A percentile compares a stretch with the other conserved stretches of the same genome.
These are phyloP conservation scores for Parambassis ranga DNA, from an alignment of 2,797 vertebrate genomes.

Conservation along the genomic window DNA sequence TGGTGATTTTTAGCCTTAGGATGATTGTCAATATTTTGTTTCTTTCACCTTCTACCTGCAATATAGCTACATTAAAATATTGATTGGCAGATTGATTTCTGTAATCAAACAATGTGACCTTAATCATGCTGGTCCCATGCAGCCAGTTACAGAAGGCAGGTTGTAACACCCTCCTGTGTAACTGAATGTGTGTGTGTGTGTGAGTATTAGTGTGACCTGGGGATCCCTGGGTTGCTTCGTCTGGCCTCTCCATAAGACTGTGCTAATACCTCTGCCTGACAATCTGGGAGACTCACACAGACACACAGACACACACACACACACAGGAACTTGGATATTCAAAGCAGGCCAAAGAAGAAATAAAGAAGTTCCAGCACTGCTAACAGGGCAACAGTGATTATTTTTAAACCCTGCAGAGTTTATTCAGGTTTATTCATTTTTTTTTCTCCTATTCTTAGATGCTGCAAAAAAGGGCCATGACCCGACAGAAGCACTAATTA, in stretches of 20 bases:
- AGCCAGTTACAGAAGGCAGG: conserved; percentile 12
- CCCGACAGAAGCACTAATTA: conserved; percentile 33
- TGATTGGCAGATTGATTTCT: conserved; percentile 3
- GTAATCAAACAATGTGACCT: conserved; percentile 4
- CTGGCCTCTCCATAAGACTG: conserved; percentile 59
- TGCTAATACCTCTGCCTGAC: conserved; percentile 51
- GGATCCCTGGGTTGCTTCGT: conserved; percentile 56
- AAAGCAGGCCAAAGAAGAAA: not conserved
- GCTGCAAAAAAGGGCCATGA: not conserved
- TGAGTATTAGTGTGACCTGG: conserved; percentile 54
- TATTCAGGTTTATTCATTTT: not conserved
- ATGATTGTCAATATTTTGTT: not conserved
- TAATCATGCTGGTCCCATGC: conserved; percentile 4
- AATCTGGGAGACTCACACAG: conserved; percentile 45
- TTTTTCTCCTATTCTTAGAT: conserved; percentile 18
- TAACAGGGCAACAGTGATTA: not conserved
- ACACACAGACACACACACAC: too few relatives aligned
- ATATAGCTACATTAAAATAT: not conserved
- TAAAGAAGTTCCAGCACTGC: not conserved
- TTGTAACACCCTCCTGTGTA: conserved; percentile 24
- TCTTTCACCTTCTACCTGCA: not conserved
- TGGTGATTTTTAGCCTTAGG: too few relatives aligned
- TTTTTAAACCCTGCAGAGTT: conserved; percentile 4
- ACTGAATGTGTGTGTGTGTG: conserved; percentile 46
- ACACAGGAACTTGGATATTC: conserved; percentile 6